Evolutionary conservation across 2,113 vertebrate species (phyloP), one percentile per base, ranked within the genome.

Genomic region (Syngnathoides biaculeatus): DNA sequence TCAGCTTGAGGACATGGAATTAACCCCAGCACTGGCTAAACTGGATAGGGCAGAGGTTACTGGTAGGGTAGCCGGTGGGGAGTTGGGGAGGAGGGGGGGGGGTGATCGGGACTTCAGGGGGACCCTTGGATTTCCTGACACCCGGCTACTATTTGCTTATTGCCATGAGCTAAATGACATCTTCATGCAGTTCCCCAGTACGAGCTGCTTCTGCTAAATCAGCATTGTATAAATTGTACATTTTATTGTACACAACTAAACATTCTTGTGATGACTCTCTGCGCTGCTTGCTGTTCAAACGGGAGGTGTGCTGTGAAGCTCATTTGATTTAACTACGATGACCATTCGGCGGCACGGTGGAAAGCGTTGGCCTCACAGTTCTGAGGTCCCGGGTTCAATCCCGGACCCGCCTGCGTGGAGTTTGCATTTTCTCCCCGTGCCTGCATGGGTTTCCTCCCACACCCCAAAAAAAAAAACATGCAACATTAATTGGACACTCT

Each of bases 1-100:
- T 90, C 84, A 90, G 89, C 90, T 88, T 79, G 79, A 82, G 87
- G 88, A 88, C 88, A 90, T 88, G 87, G 89, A 89, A 89, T 92
- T 91, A 92, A 91, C 90, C 90, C 85, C 81, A 76, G 70, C 81
- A 86, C 84, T 81, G 62, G 84, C 83, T 88, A 87, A 86, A 88
- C 84, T 83, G 84, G 71, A 86, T 72, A 89, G 90, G 90, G 81
- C 90, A 89, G 86, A 85, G 90, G 88, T 89, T 84, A 82, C 78
- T 80, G 77, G 79, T 85, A 85, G 84, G 88, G 78, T 83, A 85
- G 73, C 60, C 38, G 5, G 11, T 15, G 60, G 60, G 27, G n/a
- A 24, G 35, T 1, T 11, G 19, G 8, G 19, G 59, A 4, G 39
- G 62, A 66, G 42, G 69, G 74, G 73, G 76, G 71, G n/a, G n/a